Base-by-base conservation (phyloP, 2,888 invertebrate genomes). In the Onchidella celtica region DNA sequence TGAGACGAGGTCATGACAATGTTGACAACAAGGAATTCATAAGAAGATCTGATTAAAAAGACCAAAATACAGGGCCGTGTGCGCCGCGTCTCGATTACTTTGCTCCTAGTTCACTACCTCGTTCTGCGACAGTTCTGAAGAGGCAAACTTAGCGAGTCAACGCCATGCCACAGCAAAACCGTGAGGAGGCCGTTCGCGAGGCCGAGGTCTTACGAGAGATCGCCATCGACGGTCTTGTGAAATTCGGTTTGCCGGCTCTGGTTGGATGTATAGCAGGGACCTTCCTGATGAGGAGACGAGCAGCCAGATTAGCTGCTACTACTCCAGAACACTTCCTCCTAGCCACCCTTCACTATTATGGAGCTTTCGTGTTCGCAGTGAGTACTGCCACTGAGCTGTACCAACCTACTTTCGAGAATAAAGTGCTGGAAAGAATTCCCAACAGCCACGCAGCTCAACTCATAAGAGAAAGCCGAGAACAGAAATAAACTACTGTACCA, bases 201-300 rank as follows among this genome's bases (percentile, higher is more conserved):
- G 32, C 63, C 0, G 75, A 75, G 34, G 27, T 65, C n/a, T 11
- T 75, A 2, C 6, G n/a, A 14, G 40, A 75, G n/a, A 75, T 75
- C 3, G 63, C 65, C n/a, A 27, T 65, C 1, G 75, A 75, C 32
- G 75, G 75, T 65, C n/a, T 75, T 29, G 29, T 38, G 29, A 65
- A 40, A 21, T 75, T 65, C 47, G 68, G 66, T n/a, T 17, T 77
- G 14, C 77, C 77, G 3, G 55, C 36, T 32, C 21, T 57, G 63
- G 29, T 68, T 4, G 34, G 3, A 1, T 55, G 63, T 29, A 27
- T 77, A 1, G 68, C 66, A 21, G 77, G 57, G 2, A 68, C 68
- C 4, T 77, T 34, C 57, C 11, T 77, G 55, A 68, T 77, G 68
- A 21, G 77, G 29, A 57, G 38, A 21, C 77, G 77, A 32, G 66